Conservation (phyloP, 37 sponge, comb jelly and placozoan genomes). For the Halisarca cf. caerulea region DNA sequence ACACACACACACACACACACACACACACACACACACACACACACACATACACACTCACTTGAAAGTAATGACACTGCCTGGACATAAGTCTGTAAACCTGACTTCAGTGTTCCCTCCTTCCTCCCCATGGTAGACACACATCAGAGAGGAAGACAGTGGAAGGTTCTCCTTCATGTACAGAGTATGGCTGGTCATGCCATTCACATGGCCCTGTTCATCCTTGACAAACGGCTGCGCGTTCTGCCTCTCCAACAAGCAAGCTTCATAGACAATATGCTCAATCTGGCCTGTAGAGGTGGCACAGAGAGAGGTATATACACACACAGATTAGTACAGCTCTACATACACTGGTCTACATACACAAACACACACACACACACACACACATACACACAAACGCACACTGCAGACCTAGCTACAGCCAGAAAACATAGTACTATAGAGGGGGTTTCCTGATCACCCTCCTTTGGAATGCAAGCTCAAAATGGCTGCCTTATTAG, state of each 20-base stretch:
- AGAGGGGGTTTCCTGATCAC: too few species aligned
- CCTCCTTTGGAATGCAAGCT: too few species aligned
- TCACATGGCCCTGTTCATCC: conserved; percentile 33
- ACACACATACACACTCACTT: conserved; percentile 45
- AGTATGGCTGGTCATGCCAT: conserved; percentile 57
- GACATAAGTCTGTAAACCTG: conserved; percentile 76
- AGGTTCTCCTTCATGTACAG: conserved; percentile 70
- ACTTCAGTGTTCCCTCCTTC: conserved; percentile 56
- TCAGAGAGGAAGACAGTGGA: conserved; percentile 47
- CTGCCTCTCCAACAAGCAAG: conserved; percentile 46
- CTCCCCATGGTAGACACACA: conserved; percentile 36
- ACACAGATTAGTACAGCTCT: too few species aligned
- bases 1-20: too few species aligned
- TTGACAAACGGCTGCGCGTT: conserved; percentile 34
- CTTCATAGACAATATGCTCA: conserved; percentile 74
- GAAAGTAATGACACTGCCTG: conserved; percentile 84
- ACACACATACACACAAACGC: too few species aligned
- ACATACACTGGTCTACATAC: too few species aligned
- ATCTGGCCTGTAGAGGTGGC: conserved; percentile 41
- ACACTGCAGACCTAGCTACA: too few species aligned
- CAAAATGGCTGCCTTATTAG: too few species aligned
- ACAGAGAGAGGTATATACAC: too few species aligned
- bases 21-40: not conserved
- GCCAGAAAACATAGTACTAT: too few species aligned
- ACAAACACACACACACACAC: too few species aligned